Percentiles rank a stretch among this genome's conserved stretches.
phyloP scores from a whole-genome alignment of 92 coral and sea anemone genomes.

The Umimayanthus kanabou region DNA sequence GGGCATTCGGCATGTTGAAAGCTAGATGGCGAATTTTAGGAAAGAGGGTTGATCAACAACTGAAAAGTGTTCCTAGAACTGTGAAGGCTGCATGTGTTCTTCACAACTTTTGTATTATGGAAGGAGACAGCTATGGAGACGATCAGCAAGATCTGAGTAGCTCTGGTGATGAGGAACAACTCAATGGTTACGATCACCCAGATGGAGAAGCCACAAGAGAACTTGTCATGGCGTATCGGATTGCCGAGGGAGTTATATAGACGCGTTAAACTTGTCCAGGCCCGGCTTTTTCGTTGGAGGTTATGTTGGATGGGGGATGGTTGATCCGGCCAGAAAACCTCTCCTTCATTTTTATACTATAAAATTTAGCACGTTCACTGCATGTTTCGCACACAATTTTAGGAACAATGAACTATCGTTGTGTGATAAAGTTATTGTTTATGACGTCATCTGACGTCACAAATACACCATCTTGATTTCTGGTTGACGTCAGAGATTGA shows the following conservation, averaged over 20 bases:
- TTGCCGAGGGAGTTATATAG: constrained; percentile 23
- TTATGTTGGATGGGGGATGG: no score
- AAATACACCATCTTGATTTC: neutral
- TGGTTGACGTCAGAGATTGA: no score
- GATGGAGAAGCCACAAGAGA: constrained; percentile 25
- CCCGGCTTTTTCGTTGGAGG: constrained; percentile 5
- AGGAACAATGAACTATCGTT: constrained; percentile 12
- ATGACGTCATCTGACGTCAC: constrained; percentile 23
- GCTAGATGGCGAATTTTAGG: constrained; percentile 15
- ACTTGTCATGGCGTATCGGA: constrained; percentile 13
- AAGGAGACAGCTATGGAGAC: constrained; percentile 14
- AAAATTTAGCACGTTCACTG: neutral
- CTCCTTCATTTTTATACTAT: constrained; percentile 6
- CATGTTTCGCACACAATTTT: constrained; percentile 20
- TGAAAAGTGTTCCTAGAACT: neutral
- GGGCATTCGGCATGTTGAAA: constrained; percentile 21
- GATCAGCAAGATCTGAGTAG: constrained; percentile 11
- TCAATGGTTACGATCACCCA: neutral
- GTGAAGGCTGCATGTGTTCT: constrained; percentile 18
- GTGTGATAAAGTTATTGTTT: constrained; percentile 16
- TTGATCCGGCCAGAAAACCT: neutral
- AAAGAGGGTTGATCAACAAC: constrained; percentile 11
- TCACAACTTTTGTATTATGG: constrained; percentile 10
- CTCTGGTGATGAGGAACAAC: neutral
- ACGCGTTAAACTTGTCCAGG: neutral